Evolutionary conservation across 2,888 invertebrate genomes (phyloP), one percentile per base, ranked within the genome.

Genomic region (Operophtera brumata): DNA sequence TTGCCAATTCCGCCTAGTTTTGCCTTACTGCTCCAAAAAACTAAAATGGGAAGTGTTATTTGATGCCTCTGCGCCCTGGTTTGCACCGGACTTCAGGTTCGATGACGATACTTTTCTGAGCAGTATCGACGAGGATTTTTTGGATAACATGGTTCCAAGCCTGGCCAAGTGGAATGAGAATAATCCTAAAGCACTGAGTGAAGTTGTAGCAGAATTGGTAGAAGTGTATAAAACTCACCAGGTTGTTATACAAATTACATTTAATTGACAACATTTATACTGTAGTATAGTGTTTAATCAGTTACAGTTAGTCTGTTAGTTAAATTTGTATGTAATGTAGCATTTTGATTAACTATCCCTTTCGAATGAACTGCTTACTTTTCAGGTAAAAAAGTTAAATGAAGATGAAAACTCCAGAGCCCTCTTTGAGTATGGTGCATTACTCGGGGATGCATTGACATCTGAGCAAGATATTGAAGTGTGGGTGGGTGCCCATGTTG

Each of bases 51-150:
- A 94, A 70, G 86, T 95, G 10, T 82, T 94, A 55, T 95, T 95
- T 80, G 93, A 94, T 73, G 81, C 87, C 0, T 79, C 88, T 11
- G 82, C 86, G 43, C 93, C 93, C 6, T 92, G 93, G 78, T 92
- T 93, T 70, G 93, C 94, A 5, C 95, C 95, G 1, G 95, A 95
- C 75, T 94, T 95, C 72, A 90, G 93, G 67, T 95, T 95, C 78
- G 92, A 94, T 64, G 94, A 95, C 75, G 92, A 93, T 36, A 87
- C 83, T 44, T 95, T 95, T 77, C 78, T 93, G 25, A 89, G 84
- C 48, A 92, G 92, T 73, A 85, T 92, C 40, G 91, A 93, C 70
- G 80, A 91, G 49, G 82, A 92, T 47, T 81, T 82, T 49, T 79
- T 94, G 30, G 84, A 85, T 49, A 77, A 83, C 46, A 76, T 90